Percentiles rank a stretch among this genome's conserved stretches.
phyloP scores from a whole-genome alignment of 2,797 vertebrate genomes.

The Sciaenops ocellatus region DNA sequence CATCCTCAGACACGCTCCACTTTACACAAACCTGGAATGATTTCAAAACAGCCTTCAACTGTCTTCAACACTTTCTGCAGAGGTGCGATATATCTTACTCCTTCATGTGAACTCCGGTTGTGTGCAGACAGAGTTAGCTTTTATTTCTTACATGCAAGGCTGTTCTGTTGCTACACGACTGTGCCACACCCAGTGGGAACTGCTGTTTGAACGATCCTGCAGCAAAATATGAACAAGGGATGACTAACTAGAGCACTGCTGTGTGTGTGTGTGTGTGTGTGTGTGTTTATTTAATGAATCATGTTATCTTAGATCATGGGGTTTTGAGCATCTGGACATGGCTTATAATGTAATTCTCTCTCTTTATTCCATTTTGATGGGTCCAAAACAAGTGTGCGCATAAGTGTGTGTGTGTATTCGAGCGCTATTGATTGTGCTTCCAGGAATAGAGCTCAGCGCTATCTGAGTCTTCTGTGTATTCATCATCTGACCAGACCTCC shows the following conservation, averaged over 20 bases:
- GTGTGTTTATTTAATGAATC: conserved; percentile 53
- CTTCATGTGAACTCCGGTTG: not conserved
- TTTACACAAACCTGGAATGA: conserved; percentile 14
- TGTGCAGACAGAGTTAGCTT: conserved; percentile 4
- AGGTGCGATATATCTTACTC: not conserved
- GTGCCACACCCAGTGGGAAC: conserved; percentile 64
- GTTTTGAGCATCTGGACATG: conserved; percentile 67
- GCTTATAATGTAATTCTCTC: conserved; percentile 70
- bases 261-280: conserved; percentile 6
- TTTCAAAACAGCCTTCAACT: conserved; percentile 16
- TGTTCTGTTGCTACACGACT: conserved; percentile 39
- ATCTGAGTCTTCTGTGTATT: conserved; percentile 39
- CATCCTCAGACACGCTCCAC: conserved; percentile 12
- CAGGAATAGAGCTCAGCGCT: conserved; percentile 61
- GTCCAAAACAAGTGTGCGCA: conserved; percentile 43
- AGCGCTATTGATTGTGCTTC: conserved; percentile 63
- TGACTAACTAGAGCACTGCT: conserved; percentile 19
- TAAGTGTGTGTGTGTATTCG: conserved; percentile 24
- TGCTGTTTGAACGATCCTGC: conserved; percentile 45
- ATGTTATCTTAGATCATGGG: conserved; percentile 54
- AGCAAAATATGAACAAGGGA: conserved; percentile 45
- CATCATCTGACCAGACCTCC: conserved; percentile 49
- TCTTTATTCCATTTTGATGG: conserved; percentile 67
- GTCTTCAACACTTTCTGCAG: conserved; percentile 2
- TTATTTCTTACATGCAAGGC: conserved; percentile 36